Conservation (phyloP, 1,140 invertebrate genomes). For the Penaeus vannamei region DNA sequence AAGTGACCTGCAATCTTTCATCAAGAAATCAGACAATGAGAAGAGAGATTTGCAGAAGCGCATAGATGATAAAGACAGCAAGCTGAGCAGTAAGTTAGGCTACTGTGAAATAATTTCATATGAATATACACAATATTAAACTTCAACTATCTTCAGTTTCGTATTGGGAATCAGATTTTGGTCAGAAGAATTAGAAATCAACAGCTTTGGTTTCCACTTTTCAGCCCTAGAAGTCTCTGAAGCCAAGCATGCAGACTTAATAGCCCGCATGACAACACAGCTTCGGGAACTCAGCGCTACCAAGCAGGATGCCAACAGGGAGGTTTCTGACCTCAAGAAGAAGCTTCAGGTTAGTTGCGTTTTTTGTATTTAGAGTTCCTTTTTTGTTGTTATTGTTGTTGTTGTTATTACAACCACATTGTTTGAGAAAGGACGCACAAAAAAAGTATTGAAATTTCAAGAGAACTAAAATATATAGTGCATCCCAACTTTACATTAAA, state of each 20-base stretch:
- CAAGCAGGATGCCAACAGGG: slow-evolving; percentile 65
- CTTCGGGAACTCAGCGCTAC: slow-evolving; percentile 62
- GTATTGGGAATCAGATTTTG: too few relatives aligned
- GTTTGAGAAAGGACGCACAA: too few relatives aligned
- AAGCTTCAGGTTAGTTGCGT: slow-evolving; percentile 60
- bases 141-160: too few relatives aligned
- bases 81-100: slow-evolving; percentile 52
- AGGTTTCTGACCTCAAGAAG: slow-evolving; percentile 58
- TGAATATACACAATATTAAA: too few relatives aligned
- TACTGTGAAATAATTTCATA: neutral
- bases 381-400: too few relatives aligned
- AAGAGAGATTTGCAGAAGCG: slow-evolving; percentile 67
- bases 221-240: slow-evolving; percentile 64
- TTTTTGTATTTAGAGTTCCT: neutral
- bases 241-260: slow-evolving; percentile 65
- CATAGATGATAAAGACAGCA: slow-evolving; percentile 63
- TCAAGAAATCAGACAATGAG: slow-evolving; percentile 62
- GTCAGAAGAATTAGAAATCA: too few relatives aligned
- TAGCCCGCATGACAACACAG: slow-evolving; percentile 63
- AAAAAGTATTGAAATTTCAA: too few relatives aligned
- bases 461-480: too few relatives aligned
- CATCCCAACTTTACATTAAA: too few relatives aligned
- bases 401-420: too few relatives aligned
- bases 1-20: slow-evolving; percentile 55
- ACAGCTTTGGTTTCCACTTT: neutral